Evolutionary conservation across 2,888 invertebrate species (phyloP), one percentile per base, ranked within the genome.

Genomic region (Eulithis testata): DNA sequence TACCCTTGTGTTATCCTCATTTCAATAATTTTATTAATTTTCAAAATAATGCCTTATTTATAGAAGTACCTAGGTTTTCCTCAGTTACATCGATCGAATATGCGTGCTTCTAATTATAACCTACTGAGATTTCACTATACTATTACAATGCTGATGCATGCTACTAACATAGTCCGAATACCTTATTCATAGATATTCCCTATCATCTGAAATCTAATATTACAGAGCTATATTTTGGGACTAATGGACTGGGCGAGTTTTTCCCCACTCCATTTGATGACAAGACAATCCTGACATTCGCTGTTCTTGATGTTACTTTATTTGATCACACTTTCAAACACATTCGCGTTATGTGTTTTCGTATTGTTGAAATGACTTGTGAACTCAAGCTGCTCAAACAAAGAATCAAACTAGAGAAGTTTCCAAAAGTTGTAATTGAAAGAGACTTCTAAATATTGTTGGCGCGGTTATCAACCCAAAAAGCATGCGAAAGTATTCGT

Each of bases 361-460:
- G 21, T 21, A 21, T 21, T 21, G 21, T 21, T 21, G 21, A 21
- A 58, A 75, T 71, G 66, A 68, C 69, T 73, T 73, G 72, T 74
- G 68, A 71, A 79, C 69, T 76, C 64, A 47, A 45, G 37, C 51
- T 44, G n/a, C 14, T 49, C 37, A 36, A 60, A 21, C 21, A 21
- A 31, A 54, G 3, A 54, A 43, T 50, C 47, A 14, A 3, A 56
- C 44, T 60, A 8, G 31, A 60, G 5, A 37, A 47, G 37, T 45
- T 53, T 45, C 14, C 3, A 11, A 47, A 60, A 60, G n/a, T 60
- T 47, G 11, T 8, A 45, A 59, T 8, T 6, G 7, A 51, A 27
- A 44, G 12, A 51, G 37, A 50, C n/a, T 44, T 11, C 31, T 31
- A 31, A 31, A 53, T 8, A 14, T 11, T 14, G 4, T 52, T 27